Conservation (phyloP, 2,113 vertebrate genomes). For the Caranx ignobilis region DNA sequence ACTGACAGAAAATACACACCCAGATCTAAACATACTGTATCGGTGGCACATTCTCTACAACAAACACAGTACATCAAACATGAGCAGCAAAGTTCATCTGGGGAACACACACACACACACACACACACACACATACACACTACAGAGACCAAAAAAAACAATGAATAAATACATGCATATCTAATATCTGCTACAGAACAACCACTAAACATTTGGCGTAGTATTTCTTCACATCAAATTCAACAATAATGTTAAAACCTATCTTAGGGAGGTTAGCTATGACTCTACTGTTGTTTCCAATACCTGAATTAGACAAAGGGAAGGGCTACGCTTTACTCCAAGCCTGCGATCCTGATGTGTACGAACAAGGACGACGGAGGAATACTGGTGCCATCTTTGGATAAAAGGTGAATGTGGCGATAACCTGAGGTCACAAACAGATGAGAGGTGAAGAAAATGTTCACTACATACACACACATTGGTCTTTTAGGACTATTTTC, state of each 20-base stretch:
- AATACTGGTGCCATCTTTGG: conserved; percentile 92
- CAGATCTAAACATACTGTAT: conserved; percentile 9
- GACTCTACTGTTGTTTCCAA: not conserved
- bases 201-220: conserved; percentile 62
- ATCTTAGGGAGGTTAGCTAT: not conserved
- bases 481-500: no score
- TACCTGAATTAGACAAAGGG: not conserved
- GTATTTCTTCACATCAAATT: conserved; percentile 50
- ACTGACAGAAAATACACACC: conserved; percentile 41
- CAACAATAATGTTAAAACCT: conserved; percentile 28
- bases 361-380: conserved; percentile 93
- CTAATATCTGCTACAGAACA: not conserved
- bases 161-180: not conserved
- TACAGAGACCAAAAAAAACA: not conserved
- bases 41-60: conserved; percentile 65
- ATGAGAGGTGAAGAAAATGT: no score
- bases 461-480: no score
- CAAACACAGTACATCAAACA: conserved; percentile 24
- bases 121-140: not conserved
- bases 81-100: conserved; percentile 31
- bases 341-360: conserved; percentile 83
- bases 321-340: conserved; percentile 35
- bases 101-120: not conserved
- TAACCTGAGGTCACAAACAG: conserved; percentile 86
- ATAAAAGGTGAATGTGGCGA: conserved; percentile 94